Evolutionary conservation across 2,888 invertebrate species (phyloP), one percentile per base, ranked within the genome.

Genomic region (Eristalis intricaria): DNA sequence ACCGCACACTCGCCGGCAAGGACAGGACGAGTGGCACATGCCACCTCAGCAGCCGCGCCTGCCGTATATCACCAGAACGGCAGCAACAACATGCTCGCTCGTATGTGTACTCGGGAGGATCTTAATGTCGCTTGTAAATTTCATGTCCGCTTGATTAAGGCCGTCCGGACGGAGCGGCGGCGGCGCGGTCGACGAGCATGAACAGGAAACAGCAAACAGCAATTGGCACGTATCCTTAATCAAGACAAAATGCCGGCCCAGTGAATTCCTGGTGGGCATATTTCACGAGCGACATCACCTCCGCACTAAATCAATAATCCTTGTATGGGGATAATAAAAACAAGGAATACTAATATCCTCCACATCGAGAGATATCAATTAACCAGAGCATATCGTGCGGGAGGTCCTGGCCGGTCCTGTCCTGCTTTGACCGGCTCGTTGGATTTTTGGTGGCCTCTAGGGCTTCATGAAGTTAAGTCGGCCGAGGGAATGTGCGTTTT

Each of bases 161-260:
- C 73, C 43, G 68, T 63, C 75, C 40, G n/a, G n/a, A n/a, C n/a
- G n/a, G n/a, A n/a, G n/a, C 23, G 61, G 56, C 63, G 61, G 38
- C 32, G 32, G 32, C 32, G 10, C 1, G 22, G 15, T 22, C 43
- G 50, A 61, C 38, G n/a, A 15, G 29, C 13, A 13, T 15, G 8
- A 61, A 40, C 32, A 60, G 40, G 40, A 70, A 69, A 73, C 69
- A 70, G 78, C 68, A 78, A 82, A 83, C 70, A 83, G 70, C 83
- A 83, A 86, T 86, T 78, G 74, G 86, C 86, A 86, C 86, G 86
- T 86, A 78, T 83, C 86, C 70, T 75, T 86, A 83, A 86, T 86
- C 86, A 86, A 86, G 86, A 86, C 78, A 82, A 85, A 85, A 85
- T 78, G 61, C 78, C 38, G n/a, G 38, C 60, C 58, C 58, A 68